Percentiles rank a stretch among this genome's conserved stretches.
Evolutionary conservation across 2,888 invertebrate genomes (phyloP).

Genomic region (Stegophylla sp.): DNA sequence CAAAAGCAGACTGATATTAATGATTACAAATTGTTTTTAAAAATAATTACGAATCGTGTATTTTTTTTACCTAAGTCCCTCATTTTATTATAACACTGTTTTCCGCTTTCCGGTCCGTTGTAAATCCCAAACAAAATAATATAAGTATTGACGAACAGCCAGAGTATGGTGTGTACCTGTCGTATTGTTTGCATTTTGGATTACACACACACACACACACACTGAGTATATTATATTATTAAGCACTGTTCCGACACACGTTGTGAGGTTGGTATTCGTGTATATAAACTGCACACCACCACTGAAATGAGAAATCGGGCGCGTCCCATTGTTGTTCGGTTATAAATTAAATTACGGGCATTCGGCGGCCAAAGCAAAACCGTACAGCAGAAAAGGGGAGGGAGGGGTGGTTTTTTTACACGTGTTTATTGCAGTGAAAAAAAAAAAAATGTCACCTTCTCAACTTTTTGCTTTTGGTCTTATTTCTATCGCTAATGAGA

Average conservation of each 20-base stretch:
- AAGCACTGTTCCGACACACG: slow-evolving; percentile 19
- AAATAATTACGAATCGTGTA: not conserved
- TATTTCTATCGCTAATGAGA: no score
- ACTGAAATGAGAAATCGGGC: slow-evolving; percentile 40
- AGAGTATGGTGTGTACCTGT: no score
- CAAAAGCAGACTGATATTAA: no score
- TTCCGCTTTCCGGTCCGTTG: not conserved
- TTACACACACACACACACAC: not conserved
- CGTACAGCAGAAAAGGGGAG: not conserved
- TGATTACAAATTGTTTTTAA: no score
- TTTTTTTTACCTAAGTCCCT: not conserved
- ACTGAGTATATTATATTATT: slow-evolving; percentile 13
- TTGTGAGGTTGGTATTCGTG: not conserved
- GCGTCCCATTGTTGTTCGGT: slow-evolving; percentile 26
- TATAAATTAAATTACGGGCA: slow-evolving; percentile 42
- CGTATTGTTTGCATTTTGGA: not conserved
- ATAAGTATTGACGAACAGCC: not conserved
- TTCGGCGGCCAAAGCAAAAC: not conserved
- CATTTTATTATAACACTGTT: not conserved
- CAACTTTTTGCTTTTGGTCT: no score
- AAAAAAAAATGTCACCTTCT: no score
- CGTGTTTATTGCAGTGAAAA: no score
- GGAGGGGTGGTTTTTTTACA: not conserved
- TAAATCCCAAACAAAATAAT: not conserved
- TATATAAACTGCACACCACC: not conserved